These are phyloP conservation scores for Gopherus flavomarginatus DNA, from an alignment of 2,113 vertebrate genomes.

Conservation along the genomic window DNA sequence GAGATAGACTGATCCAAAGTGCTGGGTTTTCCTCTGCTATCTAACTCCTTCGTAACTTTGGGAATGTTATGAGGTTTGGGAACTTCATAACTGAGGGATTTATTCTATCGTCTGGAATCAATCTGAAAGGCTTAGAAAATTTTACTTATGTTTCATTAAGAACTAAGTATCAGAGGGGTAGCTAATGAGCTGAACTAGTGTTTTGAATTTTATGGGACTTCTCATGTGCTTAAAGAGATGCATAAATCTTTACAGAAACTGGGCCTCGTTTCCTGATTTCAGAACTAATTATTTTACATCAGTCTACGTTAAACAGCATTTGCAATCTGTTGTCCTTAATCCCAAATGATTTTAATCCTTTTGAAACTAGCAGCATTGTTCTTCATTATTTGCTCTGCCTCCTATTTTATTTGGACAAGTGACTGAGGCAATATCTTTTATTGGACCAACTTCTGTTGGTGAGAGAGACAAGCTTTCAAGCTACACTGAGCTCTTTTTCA, in stretches of 20 bases:
- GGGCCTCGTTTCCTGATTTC: too few relatives aligned
- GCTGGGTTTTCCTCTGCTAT: background rate
- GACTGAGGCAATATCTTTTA: background rate
- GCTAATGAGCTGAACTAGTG: too few relatives aligned
- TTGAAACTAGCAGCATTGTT: too few relatives aligned
- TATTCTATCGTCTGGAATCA: background rate
- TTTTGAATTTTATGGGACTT: background rate
- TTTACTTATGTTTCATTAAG: accelerated
- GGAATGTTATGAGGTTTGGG: background rate
- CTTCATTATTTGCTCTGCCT: too few relatives aligned
- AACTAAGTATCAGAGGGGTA: background rate
- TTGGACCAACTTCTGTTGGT: background rate
- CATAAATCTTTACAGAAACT: too few relatives aligned
- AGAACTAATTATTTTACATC: too few relatives aligned
- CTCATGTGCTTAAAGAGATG: background rate
- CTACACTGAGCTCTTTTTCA: background rate
- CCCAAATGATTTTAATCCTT: too few relatives aligned
- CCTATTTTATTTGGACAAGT: too few relatives aligned
- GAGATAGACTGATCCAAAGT: background rate
- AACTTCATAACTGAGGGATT: background rate
- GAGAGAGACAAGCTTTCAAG: background rate
- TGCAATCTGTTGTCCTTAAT: too few relatives aligned
- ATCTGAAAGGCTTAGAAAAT: accelerated
- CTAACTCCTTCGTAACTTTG: background rate
- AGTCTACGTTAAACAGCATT: too few relatives aligned